Evolutionary conservation across 2,113 vertebrate genomes (phyloP).

Genomic region (Tachysurus fulvidraco): DNA sequence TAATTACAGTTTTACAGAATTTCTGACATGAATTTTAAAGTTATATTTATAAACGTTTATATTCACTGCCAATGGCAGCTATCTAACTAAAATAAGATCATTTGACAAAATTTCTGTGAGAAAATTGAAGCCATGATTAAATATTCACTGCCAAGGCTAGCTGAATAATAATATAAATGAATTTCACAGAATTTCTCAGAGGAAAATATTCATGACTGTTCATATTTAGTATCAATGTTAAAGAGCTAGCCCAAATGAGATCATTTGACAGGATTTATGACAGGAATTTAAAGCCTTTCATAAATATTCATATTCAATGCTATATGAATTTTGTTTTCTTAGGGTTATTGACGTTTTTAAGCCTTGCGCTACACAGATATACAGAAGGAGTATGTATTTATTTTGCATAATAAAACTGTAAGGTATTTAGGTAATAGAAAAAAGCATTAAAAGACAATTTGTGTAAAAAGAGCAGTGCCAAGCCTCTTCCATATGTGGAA

Average conservation of each 20-base stretch:
- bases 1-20: neutral
- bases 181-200: neutral
- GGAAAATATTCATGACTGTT: neutral
- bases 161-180: neutral
- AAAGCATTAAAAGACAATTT: neutral
- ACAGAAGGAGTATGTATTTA: neutral
- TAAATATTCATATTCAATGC: neutral
- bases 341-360: neutral
- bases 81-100: neutral
- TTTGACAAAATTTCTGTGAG: neutral
- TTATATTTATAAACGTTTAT: neutral
- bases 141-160: neutral
- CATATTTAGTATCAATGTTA: neutral
- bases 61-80: neutral
- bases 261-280: too few species aligned
- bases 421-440: neutral
- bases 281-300: too few species aligned
- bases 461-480: neutral
- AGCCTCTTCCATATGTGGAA: neutral
- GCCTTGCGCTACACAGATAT: neutral
- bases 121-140: neutral
- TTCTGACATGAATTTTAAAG: neutral
- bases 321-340: neutral
- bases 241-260: neutral
- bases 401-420: neutral